Evolutionary conservation across 2,113 vertebrate species (phyloP), one percentile per base, ranked within the genome.

Genomic region (Anarhynchus alexandrinus): DNA sequence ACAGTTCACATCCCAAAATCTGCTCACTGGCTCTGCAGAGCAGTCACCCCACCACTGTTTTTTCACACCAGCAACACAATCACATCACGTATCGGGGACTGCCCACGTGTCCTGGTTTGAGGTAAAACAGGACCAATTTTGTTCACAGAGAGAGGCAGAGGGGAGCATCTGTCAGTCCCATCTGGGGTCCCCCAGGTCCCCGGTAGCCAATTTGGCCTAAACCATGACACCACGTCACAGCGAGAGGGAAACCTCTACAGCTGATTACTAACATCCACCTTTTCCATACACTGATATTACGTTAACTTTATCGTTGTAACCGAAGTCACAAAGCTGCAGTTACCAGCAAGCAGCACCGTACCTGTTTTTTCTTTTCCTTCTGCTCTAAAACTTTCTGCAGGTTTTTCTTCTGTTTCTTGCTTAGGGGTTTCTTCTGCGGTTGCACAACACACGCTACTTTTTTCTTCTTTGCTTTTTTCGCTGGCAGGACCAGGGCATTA

Each of bases 291-390:
- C 14, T 1, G 2, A 3, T 0, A 3, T 1, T 49, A 51, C 12
- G 23, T 25, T 13, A 10, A 14, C 22, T 7, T 13, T 8, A 23
- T 3, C 3, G 1, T 5, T 40, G 40, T 1, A 15, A 11, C 25
- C 16, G 10, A 4, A 25, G 7, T 7, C n/a, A 19, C 25, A 25
- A 3, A 12, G 10, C 26, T 6, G 19, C 17, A 18, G 45, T 1
- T 6, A 6, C 19, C 29, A 12, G 14, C 1, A 11, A 3, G 29
- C 3, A 20, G 4, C 52, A 32, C 4, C 8, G 0, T 76, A 99
- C 99, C 98, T 99, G 98, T 18, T 96, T 97, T 92, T 99, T 99
- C 96, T 99, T 99, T 19, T 99, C 98, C 84, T 99, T 99, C 74
- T 98, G 98, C 72, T 99, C 99, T 85, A 99, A 54, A 79, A 99